A percentile compares a stretch with the other conserved stretches of the same genome.
Conservation (phyloP, 2,888 invertebrate genomes). For the Monopis laevigella region DNA sequence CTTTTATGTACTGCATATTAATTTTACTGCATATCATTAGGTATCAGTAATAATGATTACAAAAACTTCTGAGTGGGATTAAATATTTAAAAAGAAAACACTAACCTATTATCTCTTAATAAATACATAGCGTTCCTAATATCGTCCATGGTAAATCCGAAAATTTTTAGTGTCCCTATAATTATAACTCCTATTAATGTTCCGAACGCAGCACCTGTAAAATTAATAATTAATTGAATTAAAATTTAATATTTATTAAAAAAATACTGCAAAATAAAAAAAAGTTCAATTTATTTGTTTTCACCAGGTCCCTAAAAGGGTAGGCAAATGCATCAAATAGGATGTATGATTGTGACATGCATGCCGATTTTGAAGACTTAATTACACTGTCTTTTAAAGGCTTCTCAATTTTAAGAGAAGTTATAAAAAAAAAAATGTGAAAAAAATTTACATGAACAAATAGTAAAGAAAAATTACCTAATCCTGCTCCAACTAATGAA, state of each 20-base stretch:
- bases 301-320: not conserved
- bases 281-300: not conserved
- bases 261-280: not conserved
- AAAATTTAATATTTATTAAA: not conserved
- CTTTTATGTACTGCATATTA: too few species aligned
- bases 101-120: conserved; percentile 45
- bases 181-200: conserved; percentile 66
- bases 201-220: conserved; percentile 69
- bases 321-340: not conserved
- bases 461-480: conserved; percentile 55
- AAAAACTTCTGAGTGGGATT: too few species aligned
- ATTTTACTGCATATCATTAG: too few species aligned
- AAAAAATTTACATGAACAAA: not conserved
- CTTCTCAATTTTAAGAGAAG: not conserved
- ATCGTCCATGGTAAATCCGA: conserved; percentile 72
- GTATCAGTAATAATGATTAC: too few species aligned
- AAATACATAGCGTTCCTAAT: conserved; percentile 68
- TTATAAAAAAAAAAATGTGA: not conserved
- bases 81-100: not conserved
- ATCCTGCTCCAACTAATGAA: conserved; percentile 70
- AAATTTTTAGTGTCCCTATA: conserved; percentile 58
- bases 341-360: not conserved
- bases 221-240: conserved; percentile 12
- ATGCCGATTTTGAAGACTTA: not conserved
- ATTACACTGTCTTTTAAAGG: not conserved